Evolutionary conservation across 2,113 vertebrate genomes (phyloP), one percentile per base, ranked within the genome.

Genomic region (Platichthys flesus): DNA sequence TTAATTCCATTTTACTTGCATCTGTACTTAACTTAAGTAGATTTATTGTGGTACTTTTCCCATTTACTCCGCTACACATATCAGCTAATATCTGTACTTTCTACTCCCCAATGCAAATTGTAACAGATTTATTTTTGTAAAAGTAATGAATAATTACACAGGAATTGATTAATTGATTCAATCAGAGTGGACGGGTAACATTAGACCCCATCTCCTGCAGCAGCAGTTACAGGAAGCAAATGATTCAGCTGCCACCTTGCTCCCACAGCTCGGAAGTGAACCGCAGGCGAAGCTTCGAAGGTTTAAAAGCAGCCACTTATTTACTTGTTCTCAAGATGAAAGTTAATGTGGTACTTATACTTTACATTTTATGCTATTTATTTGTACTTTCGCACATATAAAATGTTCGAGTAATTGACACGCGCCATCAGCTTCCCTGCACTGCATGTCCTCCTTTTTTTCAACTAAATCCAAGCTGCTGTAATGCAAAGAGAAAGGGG

Each of bases 381-480:
- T 51, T 16, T 20, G 16, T 4, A 51, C 5, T 51, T 51, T 51
- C 20, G 18, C 1, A 1, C 4, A 16, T 18, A 16, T 51, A 2
- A 18, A 51, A 5, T 16, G 14, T 51, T 51, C 18, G 47, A 51
- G 47, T 51, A 5, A 15, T 51, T 15, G 18, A 5, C 40, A 62
- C 54, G 85, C 57, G 35, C 57, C 40, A 51, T 76, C 47, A 57
- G 47, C 64, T 62, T 14, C 40, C 9, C 9, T 15, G 5, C 15
- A 63, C 76, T 76, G 55, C 72, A 78, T 81, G 71, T 26, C 23
- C 13, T 24, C 31, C 31, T 31, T 31, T 2, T 5, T 15, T 52
- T 59, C 14, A 66, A 42, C 45, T 42, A 37, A 47, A 78, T 70
- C 60, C 9, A 75, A 71, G 83, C 58, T 18, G 20, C 40, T 64